Conservation (phyloP, 2,797 vertebrate genomes). For the Sebastes cheni region DNA sequence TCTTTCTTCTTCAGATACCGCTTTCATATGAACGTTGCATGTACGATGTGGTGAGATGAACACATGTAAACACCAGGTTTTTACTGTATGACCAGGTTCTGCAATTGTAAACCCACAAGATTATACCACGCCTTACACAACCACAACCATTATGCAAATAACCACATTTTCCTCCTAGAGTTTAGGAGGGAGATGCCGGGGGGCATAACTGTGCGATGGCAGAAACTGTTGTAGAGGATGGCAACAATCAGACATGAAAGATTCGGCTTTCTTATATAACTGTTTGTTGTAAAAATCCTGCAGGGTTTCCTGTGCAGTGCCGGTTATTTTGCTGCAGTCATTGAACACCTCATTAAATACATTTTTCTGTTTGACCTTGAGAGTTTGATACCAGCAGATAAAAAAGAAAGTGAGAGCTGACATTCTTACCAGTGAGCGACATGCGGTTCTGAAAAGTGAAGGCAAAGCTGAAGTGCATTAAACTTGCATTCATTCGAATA, state of each 20-base stretch:
- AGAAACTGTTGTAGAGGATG: background rate
- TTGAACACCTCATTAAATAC: background rate
- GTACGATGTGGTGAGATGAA: background rate
- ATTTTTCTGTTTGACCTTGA: background rate
- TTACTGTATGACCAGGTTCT: background rate
- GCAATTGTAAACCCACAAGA: background rate
- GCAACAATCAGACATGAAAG: background rate
- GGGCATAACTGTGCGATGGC: background rate
- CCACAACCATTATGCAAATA: background rate
- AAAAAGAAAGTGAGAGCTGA: background rate
- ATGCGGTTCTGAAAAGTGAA: too few relatives aligned
- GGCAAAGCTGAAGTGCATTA: too few relatives aligned
- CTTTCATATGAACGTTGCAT: background rate
- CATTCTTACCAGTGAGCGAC: background rate
- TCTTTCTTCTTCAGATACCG: background rate
- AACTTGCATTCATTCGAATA: fast-evolving
- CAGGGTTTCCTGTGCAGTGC: background rate
- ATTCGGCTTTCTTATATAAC: background rate
- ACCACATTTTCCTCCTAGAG: background rate
- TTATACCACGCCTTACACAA: background rate
- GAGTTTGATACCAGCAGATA: background rate
- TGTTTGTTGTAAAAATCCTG: background rate
- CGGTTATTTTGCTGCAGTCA: background rate
- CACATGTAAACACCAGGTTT: background rate
- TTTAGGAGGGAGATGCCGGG: background rate